These are phyloP conservation scores for Aurelia coerulea DNA, from an alignment of 30 jellyfish, hydroid and myxozoan species.

Conservation along the genomic window DNA sequence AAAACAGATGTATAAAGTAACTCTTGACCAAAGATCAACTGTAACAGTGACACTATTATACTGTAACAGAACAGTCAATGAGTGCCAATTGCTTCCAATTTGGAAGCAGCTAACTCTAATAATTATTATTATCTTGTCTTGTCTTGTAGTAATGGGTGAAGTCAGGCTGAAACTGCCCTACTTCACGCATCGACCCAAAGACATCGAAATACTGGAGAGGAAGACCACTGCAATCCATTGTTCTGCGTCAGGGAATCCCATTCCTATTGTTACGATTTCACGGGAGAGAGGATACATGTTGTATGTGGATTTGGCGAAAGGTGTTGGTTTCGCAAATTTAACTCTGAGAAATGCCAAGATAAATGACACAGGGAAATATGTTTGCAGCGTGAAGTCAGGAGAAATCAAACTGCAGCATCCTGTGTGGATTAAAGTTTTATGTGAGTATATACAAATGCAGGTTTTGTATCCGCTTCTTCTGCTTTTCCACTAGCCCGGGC, in stretches of 20 bases:
- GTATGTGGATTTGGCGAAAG: conserved; percentile 19
- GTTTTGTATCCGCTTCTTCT: background rate
- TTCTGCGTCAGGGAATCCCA: conserved; percentile 33
- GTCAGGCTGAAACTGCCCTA: too few relatives aligned
- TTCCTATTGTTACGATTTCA: conserved; percentile 15
- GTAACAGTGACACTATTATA: too few relatives aligned
- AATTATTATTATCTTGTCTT: too few relatives aligned
- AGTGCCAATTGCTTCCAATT: too few relatives aligned
- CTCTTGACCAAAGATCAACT: too few relatives aligned
- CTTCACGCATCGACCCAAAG: background rate
- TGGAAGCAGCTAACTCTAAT: too few relatives aligned
- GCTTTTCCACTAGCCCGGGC: too few relatives aligned
- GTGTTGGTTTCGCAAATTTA: conserved; percentile 12
- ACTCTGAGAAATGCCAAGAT: background rate
- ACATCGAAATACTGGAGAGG: background rate
- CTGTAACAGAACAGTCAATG: too few relatives aligned
- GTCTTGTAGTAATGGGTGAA: too few relatives aligned
- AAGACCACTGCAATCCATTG: conserved; percentile 15
- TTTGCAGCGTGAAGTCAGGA: conserved; percentile 28
- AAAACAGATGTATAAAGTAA: too few relatives aligned
- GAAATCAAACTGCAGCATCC: background rate
- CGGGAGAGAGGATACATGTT: background rate
- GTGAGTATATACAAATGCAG: conserved; percentile 17
- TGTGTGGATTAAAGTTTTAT: conserved; percentile 15
- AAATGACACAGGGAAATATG: conserved; percentile 34